Base-by-base conservation (phyloP, 2,888 invertebrate species). In the Drosophila cognata region DNA sequence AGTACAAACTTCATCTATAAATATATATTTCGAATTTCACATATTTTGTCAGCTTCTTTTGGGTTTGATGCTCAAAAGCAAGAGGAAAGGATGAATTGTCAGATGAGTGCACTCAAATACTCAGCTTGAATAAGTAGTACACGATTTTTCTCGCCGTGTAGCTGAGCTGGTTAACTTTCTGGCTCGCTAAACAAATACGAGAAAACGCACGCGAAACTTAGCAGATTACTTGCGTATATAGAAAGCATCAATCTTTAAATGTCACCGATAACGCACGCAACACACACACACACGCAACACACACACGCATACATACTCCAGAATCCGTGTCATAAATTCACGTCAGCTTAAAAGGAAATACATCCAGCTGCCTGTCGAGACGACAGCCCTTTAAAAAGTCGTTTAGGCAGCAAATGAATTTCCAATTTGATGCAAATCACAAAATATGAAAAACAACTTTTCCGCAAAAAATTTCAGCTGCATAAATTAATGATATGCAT, bases 211-310 rank as follows among this genome's bases (percentile, higher is more conserved):
- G 79, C 79, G 79, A 81, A 88, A 79, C 82, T 88, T 90, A 79
- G 75, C 78, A 82, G 88, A 87, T 90, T 87, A 88, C 81, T 84
- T 71, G 72, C 72, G 89, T 79, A 89, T 90, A 71, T 74, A 79
- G 66, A 74, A 81, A 73, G 81, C 89, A 90, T 90, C 90, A 89
- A 88, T 90, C 88, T 83, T 83, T 81, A 64, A 89, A 86, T 90
- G 89, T 88, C 89, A 86, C 74, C 71, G 79, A 67, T 74, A 78
- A 75, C 59, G 70, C 56, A 38, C 36, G 38, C 29, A 18, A 16
- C 65, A 61, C 52, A 58, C 18, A 52, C 36, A 51, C 33, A 7
- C 52, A 60, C 53, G 31, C 55, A 48, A 4, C 16, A 16, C 53
- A 25, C 35, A 1, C 18, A n/a, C n/a, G n/a, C 25, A 1, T 11